Base-by-base conservation (phyloP, 2,113 vertebrate genomes). In the Zosterops lateralis region DNA sequence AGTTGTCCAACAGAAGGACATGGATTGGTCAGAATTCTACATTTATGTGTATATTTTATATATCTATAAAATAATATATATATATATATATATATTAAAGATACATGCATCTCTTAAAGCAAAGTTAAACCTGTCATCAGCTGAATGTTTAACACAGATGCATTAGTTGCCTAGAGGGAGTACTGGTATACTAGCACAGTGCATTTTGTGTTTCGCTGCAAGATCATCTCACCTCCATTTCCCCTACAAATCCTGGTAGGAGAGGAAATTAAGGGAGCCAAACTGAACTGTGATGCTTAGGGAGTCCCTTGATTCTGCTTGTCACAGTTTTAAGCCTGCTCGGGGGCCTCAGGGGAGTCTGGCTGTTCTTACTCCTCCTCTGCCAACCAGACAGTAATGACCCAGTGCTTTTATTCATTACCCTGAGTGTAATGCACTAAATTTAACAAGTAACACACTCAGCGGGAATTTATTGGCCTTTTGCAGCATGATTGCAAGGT, bases 401-500 rank as follows among this genome's bases (percentile, higher is more conserved):
- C 97, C 97, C 96, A 97, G 96, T 98, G 98, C 97, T 97, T 98
- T 98, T 98, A 97, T 98, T 98, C 98, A 97, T 98, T 97, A 97
- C 89, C 84, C 94, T 94, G 97, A 97, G 97, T 97, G 97, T 97
- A 98, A 96, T 97, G 97, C 95, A 97, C 97, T 97, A 98, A 97
- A 98, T 98, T 98, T 98, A 98, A 98, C 97, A 98, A 98, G 97
- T 97, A 97, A 97, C 97, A 97, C 96, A 97, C 97, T 97, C 97
- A 97, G 96, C 62, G 45, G 97, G 97, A 98, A 97, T 98, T 97
- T 98, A 98, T 97, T 98, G 97, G 96, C 96, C 97, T 97, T 97
- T 97, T 98, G 96, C 95, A 97, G 97, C 95, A 92, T 96, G 97
- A 97, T 93, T 97, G 96, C 97, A 97, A 98, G 95, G 95, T 98